Conservation (phyloP, 2,113 vertebrate genomes). For the Procavia capensis region DNA sequence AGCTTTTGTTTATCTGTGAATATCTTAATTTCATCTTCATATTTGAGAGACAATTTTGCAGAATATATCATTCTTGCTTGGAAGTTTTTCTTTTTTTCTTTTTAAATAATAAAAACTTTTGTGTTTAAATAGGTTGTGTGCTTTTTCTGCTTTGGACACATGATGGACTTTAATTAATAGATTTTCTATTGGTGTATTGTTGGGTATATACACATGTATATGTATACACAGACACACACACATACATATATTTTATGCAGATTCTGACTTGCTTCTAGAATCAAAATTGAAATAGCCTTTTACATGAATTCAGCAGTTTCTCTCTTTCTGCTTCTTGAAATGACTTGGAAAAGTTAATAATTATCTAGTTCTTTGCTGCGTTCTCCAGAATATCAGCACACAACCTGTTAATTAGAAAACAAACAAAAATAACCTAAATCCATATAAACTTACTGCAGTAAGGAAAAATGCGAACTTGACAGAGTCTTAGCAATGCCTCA, state of each 20-base stretch:
- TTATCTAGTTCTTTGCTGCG: not conserved
- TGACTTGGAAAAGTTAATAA: not conserved
- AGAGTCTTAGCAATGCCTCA: not conserved
- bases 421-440: not conserved
- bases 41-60: too few relatives aligned
- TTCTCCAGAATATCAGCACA: not conserved
- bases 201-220: too few relatives aligned
- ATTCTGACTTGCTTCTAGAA: not conserved
- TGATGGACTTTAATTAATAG: not conserved
- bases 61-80: too few relatives aligned
- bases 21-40: too few relatives aligned
- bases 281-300: not conserved
- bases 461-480: not conserved
- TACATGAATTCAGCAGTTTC: not conserved
- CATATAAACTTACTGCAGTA: too few relatives aligned
- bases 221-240: too few relatives aligned
- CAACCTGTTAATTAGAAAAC: not conserved
- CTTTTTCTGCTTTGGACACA: not conserved
- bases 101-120: not conserved
- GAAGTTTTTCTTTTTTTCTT: slow-evolving; percentile 39
- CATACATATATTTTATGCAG: not conserved
- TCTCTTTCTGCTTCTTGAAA: not conserved
- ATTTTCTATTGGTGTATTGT: not conserved
- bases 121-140: not conserved
- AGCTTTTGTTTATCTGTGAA: too few relatives aligned